Evolutionary conservation across 2,888 invertebrate genomes (phyloP).

Genomic region (Limnephilus lunatus): DNA sequence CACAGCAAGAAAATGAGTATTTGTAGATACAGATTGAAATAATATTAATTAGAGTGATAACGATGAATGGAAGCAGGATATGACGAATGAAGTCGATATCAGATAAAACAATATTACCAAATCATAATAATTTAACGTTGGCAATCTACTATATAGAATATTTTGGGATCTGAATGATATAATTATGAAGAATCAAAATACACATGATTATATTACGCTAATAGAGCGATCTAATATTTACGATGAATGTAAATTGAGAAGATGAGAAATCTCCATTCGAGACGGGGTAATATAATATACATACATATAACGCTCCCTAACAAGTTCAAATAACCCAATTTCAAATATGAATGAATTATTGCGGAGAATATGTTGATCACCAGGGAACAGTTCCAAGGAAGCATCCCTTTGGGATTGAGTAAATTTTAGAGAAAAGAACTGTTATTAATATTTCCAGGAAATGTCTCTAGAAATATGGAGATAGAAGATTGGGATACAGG

Average conservation of each 20-base stretch:
- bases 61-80: not conserved
- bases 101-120: not conserved
- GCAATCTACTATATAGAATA: not conserved
- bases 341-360: not conserved
- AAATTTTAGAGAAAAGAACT: not conserved
- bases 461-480: too few species aligned
- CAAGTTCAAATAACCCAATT: not conserved
- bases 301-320: not conserved
- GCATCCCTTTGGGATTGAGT: not conserved
- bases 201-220: not conserved
- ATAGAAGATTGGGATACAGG: too few species aligned
- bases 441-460: not conserved
- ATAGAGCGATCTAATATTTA: not conserved
- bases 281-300: not conserved
- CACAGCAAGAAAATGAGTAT: not conserved
- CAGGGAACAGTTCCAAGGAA: not conserved
- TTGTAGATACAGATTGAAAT: not conserved
- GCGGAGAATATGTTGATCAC: not conserved
- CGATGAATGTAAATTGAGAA: not conserved
- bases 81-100: not conserved
- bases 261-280: not conserved
- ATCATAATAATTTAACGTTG: not conserved
- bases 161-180: not conserved
- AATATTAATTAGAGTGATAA: not conserved
- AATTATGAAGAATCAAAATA: not conserved